Base-by-base conservation (phyloP, 2,888 invertebrate species). In the Chrysolina oricalcia region DNA sequence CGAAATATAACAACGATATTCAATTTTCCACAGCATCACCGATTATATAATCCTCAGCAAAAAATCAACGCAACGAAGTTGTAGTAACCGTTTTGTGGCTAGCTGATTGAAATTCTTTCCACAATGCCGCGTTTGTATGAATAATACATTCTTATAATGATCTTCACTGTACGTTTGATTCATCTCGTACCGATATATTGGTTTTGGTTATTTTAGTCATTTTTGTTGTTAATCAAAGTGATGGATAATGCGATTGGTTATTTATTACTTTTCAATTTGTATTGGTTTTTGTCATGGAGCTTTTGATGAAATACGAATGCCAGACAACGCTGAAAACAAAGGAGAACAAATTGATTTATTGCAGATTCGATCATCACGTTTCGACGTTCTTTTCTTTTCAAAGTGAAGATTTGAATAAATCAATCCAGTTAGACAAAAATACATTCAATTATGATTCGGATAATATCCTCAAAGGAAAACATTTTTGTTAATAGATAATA, bases 181-280 rank as follows among this genome's bases (percentile, higher is more conserved):
- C 35, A 59, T 59, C 59, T 59, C 35, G 23, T 9, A 59, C 59
- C 59, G 59, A 59, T 59, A 59, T 59, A 59, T 59, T 59, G 59
- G 59, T 59, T 59, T 59, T 59, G 59, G 59, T 59, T 59, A 35
- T 21, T 56, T 23, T 19, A 56, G 19, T 56, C 23, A 56, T 59
- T 59, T 59, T 59, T 59, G 59, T 59, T 59, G 59, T 59, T 59
- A 59, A 59, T 59, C 59, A 59, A 59, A 59, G 59, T 59, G 59
- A 59, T 59, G 59, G 59, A 59, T 59, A 59, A 59, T 35, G 59
- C 59, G 27, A 59, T 27, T 59, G 59, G 59, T 59, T 23, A 59
- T 59, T 59, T 59, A 59, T 59, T 35, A 59, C 59, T 59, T 27
- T 59, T 59, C 59, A 35, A 23, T 59, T 59, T 59, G 59, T 59